These are phyloP conservation scores for Danaus plexippus DNA, from an alignment of 1,140 invertebrate genomes.

Conservation along the genomic window DNA sequence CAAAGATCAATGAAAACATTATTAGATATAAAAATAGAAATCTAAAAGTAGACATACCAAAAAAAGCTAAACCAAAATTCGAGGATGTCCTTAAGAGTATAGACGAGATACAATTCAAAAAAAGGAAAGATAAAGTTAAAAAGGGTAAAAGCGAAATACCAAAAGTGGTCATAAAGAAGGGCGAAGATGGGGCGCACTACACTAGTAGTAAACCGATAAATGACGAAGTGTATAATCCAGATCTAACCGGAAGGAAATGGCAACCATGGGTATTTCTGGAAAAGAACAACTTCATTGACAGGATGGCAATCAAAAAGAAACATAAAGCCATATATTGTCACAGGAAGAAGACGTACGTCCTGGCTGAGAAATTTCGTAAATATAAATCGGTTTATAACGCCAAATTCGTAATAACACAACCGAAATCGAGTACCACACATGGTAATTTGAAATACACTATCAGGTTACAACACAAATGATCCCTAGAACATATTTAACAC, in stretches of 20 bases:
- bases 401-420: conserved; percentile 58
- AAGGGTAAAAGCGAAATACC: conserved; percentile 55
- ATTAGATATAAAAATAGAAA: conserved; percentile 27
- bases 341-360: conserved; percentile 51
- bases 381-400: conserved; percentile 56
- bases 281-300: conserved; percentile 63
- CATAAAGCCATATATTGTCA: conserved; percentile 52
- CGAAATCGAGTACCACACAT: conserved; percentile 30
- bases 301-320: conserved; percentile 59
- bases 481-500: background rate
- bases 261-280: conserved; percentile 68
- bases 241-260: conserved; percentile 66
- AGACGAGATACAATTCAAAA: conserved; percentile 63
- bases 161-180: conserved; percentile 69
- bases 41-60: conserved; percentile 24
- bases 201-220: conserved; percentile 41
- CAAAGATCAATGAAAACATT: conserved; percentile 35
- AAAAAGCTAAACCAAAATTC: conserved; percentile 64
- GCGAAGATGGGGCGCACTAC: conserved; percentile 64
- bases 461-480: conserved; percentile 46
- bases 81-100: conserved; percentile 70
- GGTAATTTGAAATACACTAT: conserved; percentile 63
- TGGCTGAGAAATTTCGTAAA: conserved; percentile 55
- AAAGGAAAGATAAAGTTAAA: conserved; percentile 56
- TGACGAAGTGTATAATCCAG: conserved; percentile 43